Percentiles rank a stretch among this genome's conserved stretches.
Conservation (phyloP, 2,888 invertebrate species). For the Brachypterus glaber region DNA sequence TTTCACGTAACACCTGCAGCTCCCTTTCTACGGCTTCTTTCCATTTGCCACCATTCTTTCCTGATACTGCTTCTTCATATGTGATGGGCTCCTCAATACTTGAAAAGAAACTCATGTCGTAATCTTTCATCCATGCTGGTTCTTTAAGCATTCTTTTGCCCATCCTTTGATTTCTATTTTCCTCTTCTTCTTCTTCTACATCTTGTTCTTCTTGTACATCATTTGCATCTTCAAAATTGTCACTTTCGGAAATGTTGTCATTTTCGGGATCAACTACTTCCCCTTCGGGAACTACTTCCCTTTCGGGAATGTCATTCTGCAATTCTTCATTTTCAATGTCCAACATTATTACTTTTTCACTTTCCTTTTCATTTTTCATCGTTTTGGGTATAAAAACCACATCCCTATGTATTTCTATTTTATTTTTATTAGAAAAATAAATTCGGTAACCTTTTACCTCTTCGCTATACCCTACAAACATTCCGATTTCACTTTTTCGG, state of each 20-base stretch:
- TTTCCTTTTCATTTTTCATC: not conserved
- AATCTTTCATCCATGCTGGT: slow-evolving; percentile 7
- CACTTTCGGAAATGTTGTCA: slow-evolving; percentile 1
- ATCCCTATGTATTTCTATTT: slow-evolving; percentile 17
- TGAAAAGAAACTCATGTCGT: slow-evolving; percentile 2
- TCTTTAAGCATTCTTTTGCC: slow-evolving; percentile 2
- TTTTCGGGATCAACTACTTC: not conserved
- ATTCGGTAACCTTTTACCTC: slow-evolving; percentile 18
- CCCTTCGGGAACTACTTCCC: not conserved
- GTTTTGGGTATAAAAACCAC: slow-evolving; percentile 12
- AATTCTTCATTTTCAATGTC: slow-evolving; percentile 4
- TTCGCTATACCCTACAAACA: slow-evolving; percentile 34
- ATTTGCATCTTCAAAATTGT: slow-evolving; percentile 1
- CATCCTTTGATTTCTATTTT: not conserved
- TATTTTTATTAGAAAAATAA: slow-evolving; percentile 16
- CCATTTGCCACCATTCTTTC: slow-evolving; percentile 13
- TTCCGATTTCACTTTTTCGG: slow-evolving; percentile 26
- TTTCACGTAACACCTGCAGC: slow-evolving; percentile 12
- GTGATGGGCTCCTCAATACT: slow-evolving; percentile 10
- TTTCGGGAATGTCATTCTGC: not conserved
- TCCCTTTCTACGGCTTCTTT: slow-evolving; percentile 14
- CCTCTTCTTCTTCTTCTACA: not conserved
- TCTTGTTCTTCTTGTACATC: slow-evolving; percentile 2
- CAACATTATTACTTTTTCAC: slow-evolving; percentile 8
- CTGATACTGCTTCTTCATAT: slow-evolving; percentile 13